Percentiles rank a stretch among this genome's conserved stretches.
phyloP scores from a whole-genome alignment of 2,113 vertebrate species.

The Xyrauchen texanus region DNA sequence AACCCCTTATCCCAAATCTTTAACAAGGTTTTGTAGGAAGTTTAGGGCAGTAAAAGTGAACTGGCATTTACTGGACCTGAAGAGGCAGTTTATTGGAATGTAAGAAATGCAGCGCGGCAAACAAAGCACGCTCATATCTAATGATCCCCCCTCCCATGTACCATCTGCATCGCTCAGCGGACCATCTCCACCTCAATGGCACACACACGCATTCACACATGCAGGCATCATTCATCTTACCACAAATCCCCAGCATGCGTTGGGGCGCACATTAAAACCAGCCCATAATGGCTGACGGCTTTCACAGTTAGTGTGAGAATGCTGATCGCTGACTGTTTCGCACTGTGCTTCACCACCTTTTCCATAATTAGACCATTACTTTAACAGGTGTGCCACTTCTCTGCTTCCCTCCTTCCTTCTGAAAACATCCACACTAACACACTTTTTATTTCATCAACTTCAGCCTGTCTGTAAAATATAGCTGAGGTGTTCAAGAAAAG shows the following conservation, averaged over 20 bases:
- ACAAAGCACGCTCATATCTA: constrained; percentile 60
- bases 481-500: constrained; percentile 49
- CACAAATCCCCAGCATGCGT: constrained; percentile 64
- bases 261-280: constrained; percentile 69
- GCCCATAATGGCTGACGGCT: constrained; percentile 71
- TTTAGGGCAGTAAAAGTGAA: constrained; percentile 15
- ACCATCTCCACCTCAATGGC: constrained; percentile 42
- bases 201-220: constrained; percentile 61
- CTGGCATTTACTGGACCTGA: constrained; percentile 41
- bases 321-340: constrained; percentile 67
- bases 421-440: constrained; percentile 58
- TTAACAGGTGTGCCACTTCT: constrained; percentile 71
- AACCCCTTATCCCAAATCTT: constrained; percentile 23
- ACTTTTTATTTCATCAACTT: constrained; percentile 64
- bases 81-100: constrained; percentile 48
- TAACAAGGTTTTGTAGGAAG: constrained; percentile 27
- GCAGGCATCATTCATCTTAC: constrained; percentile 68
- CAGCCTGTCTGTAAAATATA: constrained; percentile 48
- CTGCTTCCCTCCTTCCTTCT: constrained; percentile 49
- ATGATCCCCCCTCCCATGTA: constrained; percentile 58
- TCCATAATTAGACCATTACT: constrained; percentile 79
- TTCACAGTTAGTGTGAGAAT: constrained; percentile 75
- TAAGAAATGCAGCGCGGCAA: constrained; percentile 46
- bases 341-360: constrained; percentile 71
- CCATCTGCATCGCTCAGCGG: constrained; percentile 63